Evolutionary conservation across 2,797 vertebrate species (phyloP).

Genomic region (Manis pentadactyla): DNA sequence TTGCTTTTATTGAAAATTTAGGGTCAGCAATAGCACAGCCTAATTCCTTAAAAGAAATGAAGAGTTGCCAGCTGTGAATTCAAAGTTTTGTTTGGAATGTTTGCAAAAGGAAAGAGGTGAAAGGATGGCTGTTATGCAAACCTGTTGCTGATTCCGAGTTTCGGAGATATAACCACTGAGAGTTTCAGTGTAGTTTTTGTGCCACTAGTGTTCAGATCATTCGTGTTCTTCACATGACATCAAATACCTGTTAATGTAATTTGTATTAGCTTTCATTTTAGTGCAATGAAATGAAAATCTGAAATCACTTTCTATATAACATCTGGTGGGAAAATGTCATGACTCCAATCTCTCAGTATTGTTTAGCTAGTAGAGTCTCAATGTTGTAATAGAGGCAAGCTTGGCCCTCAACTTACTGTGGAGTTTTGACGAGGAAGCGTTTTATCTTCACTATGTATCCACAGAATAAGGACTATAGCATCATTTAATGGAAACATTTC

Average conservation of each 20-base stretch:
- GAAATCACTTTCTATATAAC: not conserved
- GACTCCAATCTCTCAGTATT: not conserved
- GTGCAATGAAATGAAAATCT: not conserved
- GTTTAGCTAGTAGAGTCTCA: not conserved
- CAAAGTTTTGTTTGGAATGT: not conserved
- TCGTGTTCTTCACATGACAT: not conserved
- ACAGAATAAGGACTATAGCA: not conserved
- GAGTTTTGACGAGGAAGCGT: not conserved
- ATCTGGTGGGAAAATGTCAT: conserved; percentile 1
- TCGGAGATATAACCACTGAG: not conserved
- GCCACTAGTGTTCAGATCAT: not conserved
- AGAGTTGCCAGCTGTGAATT: not conserved
- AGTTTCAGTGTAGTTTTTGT: not conserved
- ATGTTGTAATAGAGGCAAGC: not conserved
- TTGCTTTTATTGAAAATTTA: conserved; percentile 5
- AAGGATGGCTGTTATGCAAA: not conserved
- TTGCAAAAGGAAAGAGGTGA: not conserved
- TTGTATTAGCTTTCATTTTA: not conserved
- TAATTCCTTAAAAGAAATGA: conserved; percentile 9
- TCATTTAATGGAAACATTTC: conserved; percentile 40
- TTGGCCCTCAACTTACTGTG: not conserved
- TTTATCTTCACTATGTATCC: not conserved
- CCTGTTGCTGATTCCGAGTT: not conserved
- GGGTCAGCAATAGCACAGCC: not conserved
- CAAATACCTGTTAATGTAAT: not conserved